Percentiles rank a stretch among this genome's conserved stretches.
Conservation (phyloP, 2,797 vertebrate genomes). For the Vireo griseus region DNA sequence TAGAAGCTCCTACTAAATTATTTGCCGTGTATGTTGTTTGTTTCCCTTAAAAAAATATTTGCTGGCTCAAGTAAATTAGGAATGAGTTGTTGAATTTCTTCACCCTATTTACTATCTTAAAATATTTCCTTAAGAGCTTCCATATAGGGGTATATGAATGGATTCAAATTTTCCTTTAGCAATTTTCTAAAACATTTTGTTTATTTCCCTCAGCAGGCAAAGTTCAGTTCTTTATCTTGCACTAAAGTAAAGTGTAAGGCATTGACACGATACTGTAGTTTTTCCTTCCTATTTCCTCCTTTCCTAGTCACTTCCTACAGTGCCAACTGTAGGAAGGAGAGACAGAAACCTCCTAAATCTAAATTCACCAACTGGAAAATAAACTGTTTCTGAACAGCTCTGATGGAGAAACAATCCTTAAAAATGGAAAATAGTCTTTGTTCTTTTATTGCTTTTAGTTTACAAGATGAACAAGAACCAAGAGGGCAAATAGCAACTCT, state of each 20-base stretch:
- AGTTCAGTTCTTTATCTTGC: neutral
- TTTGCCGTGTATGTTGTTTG: neutral
- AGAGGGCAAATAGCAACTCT: neutral
- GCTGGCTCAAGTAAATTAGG: neutral
- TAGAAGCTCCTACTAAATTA: neutral
- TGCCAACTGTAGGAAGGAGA: neutral
- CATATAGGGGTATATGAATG: neutral
- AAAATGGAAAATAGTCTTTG: slow-evolving; percentile 33
- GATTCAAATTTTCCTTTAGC: neutral
- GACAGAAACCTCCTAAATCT: neutral
- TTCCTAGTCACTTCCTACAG: no score
- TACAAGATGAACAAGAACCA: slow-evolving; percentile 19
- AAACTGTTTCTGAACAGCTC: neutral
- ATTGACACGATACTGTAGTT: neutral
- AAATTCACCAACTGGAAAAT: slow-evolving; percentile 3
- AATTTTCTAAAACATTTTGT: neutral
- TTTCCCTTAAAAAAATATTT: neutral
- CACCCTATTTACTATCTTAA: neutral
- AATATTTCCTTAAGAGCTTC: neutral
- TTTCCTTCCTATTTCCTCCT: no score
- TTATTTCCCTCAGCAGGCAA: neutral
- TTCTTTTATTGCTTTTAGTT: slow-evolving; percentile 56
- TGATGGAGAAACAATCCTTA: slow-evolving; percentile 6
- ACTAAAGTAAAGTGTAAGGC: neutral
- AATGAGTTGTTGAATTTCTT: neutral